Evolutionary conservation across 2,888 invertebrate species (phyloP), one percentile per base, ranked within the genome.

Genomic region (Eumacrocentrus americanus): DNA sequence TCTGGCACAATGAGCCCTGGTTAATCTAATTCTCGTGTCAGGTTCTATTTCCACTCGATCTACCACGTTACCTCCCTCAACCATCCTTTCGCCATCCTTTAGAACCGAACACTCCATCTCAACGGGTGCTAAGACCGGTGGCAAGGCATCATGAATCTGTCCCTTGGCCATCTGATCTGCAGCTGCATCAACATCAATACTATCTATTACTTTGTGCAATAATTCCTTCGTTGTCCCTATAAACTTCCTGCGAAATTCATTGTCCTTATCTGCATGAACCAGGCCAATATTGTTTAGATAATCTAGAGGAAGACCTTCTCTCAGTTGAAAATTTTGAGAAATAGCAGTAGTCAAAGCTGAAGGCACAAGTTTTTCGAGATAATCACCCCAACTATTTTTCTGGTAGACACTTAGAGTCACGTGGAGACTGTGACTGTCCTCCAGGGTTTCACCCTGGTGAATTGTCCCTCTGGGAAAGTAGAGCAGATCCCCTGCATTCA

Each of bases 351-450:
- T 84, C 58, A 98, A 72, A 0, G 95, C 92, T 29, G 84, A 81
- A 0, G 94, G 92, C 40, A 97, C 66, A 64, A 90, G 77, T 83
- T 90, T 89, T 76, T 95, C 91, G 65, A 98, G 82, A 4, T 96
- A 84, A 83, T 98, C 95, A 22, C 90, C 91, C 88, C 92, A 98
- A 0, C 94, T 87, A 76, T 94, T 94, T 72, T 89, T 90, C 76
- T 98, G 97, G 75, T 93, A 95, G 72, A 93, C 90, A 50, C 96
- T 97, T 3, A 98, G 82, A 0, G 98, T 99, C 3, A 98, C 88
- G 79, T 99, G 98, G 2, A 98, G 84, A 1, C 98, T 98, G 82
- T 98, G 96, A 23, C 85, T 84, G 34, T 90, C 88, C 12, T 88
- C 86, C 62, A 90, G 85, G 0, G 95, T 92, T 55, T 86, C 83